Base-by-base conservation (phyloP, 2,888 invertebrate genomes). In the Caenorhabditis zanzibari region DNA sequence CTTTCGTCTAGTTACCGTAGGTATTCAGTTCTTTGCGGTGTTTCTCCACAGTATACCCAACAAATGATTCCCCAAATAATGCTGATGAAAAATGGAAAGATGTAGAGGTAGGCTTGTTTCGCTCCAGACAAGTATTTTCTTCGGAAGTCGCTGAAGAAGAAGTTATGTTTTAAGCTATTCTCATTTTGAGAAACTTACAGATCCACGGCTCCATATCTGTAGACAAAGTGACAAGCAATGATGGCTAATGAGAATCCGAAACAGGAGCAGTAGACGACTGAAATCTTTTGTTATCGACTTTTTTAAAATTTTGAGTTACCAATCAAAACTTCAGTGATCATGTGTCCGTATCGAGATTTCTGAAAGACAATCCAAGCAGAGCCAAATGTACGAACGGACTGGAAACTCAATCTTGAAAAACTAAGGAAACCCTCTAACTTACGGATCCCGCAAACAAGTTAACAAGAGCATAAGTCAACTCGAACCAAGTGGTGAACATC, bases 221-320 rank as follows among this genome's bases (percentile, higher is more conserved):
- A 77, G 7, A 77, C 49, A 26, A 77, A 77, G 38, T 77, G 77
- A 54, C 47, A 28, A 6, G 59, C 71, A 28, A 77, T 54, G 16
- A 71, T 63, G 14, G 71, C 69, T 6, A 71, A 6, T 2, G 69
- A 71, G 22, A 77, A 71, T 38, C 71, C 77, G 22, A 71, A 69
- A 14, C 35, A 61, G 16, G 49, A 24, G 38, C 77, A 77, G 59
- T 77, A 77, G n/a, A 26, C 19, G 10, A 58, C 69, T 69, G n/a
- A 19, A 69, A 56, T n/a, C n/a, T n/a, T n/a, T n/a, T n/a, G n/a
- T n/a, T n/a, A n/a, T n/a, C n/a, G n/a, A n/a, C n/a, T n/a, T n/a
- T n/a, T n/a, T n/a, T n/a, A n/a, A n/a, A n/a, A n/a, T n/a, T n/a
- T n/a, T n/a, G n/a, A n/a, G n/a, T 38, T 47, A 72, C 59, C 44